phyloP scores from a whole-genome alignment of 1,140 invertebrate genomes.

The Eupristina koningsbergeri region DNA sequence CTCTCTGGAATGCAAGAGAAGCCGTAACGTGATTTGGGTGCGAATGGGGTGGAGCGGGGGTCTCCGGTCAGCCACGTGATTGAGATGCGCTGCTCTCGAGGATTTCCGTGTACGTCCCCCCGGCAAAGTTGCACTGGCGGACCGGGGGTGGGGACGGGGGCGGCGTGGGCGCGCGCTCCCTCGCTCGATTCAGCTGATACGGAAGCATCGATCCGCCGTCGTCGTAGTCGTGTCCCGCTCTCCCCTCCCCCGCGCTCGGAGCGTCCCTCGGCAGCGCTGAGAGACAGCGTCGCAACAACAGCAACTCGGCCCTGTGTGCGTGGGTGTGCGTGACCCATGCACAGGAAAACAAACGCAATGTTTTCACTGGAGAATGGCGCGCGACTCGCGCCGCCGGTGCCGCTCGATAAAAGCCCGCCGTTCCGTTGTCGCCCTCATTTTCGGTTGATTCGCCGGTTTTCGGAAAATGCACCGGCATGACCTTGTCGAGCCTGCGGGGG shows the following conservation, averaged over 20 bases:
- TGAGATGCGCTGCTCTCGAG: background rate
- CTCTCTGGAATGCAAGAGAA: too few relatives aligned
- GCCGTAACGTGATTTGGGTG: too few relatives aligned
- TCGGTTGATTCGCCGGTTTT: background rate
- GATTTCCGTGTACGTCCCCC: constrained; percentile 26
- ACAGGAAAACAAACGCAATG: background rate
- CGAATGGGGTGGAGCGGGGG: too few relatives aligned
- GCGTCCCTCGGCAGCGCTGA: constrained; percentile 2
- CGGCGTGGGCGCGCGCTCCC: constrained; percentile 31
- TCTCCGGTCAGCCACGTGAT: too few relatives aligned
- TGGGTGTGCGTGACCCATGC: background rate
- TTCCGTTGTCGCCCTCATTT: background rate
- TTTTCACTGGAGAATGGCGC: background rate
- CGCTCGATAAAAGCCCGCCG: background rate
- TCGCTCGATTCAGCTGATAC: constrained; percentile 63
- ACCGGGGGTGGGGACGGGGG: background rate
- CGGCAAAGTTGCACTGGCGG: constrained; percentile 53
- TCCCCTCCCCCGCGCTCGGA: constrained; percentile 41
- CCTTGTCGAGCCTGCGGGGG: background rate
- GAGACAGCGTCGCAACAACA: background rate
- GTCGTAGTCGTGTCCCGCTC: constrained; percentile 23
- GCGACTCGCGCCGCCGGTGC: background rate
- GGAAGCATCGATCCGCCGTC: constrained; percentile 61
- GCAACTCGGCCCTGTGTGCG: background rate
- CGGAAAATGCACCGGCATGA: background rate